Base-by-base conservation (phyloP, 2,888 invertebrate genomes). In the Patella depressa region DNA sequence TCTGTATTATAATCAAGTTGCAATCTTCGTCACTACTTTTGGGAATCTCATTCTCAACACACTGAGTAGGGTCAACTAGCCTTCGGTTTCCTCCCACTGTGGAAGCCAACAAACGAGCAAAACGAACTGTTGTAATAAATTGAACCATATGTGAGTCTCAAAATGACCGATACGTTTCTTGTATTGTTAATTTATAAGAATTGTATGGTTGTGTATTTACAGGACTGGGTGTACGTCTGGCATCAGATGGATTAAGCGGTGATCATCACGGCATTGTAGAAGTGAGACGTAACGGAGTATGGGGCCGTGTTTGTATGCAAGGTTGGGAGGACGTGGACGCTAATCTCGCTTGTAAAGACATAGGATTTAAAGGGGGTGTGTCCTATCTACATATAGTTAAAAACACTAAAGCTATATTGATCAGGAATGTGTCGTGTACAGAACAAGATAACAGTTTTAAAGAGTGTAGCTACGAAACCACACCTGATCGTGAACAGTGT, bases 241-340 rank as follows among this genome's bases (percentile, higher is more conserved):
- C 85, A 0, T 74, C 83, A 12, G 87, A 87, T 59, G 84, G 84
- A 55, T 79, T 87, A 3, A 79, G 85, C 7, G 82, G 84, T 71
- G 57, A 73, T 69, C 75, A 83, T 17, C 86, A 88, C 75, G 89
- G 89, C 15, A 88, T 88, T 29, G 90, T 96, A 14, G 95, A 95
- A 92, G 94, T 95, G 3, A 94, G 94, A 91, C 93, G 95, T 94
- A 90, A 91, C 78, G 95, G 94, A 0, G 93, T 93, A 78, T 95
- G 95, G 94, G 95, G 95, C 0, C 94, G 94, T 81, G 93, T 96
- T 14, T 96, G 96, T 89, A 95, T 95, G 87, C 95, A 95, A 83
- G 93, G 94, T 82, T 96, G 96, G 88, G 94, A 94, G 12, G 91
- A 95, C 81, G 92, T 91, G 34, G 94, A 95, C 84, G 95, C 95